A percentile compares a stretch with the other conserved stretches of the same genome.
These are phyloP conservation scores for Capreolus pygargus DNA, from an alignment of 2,113 vertebrate species.

Conservation along the genomic window DNA sequence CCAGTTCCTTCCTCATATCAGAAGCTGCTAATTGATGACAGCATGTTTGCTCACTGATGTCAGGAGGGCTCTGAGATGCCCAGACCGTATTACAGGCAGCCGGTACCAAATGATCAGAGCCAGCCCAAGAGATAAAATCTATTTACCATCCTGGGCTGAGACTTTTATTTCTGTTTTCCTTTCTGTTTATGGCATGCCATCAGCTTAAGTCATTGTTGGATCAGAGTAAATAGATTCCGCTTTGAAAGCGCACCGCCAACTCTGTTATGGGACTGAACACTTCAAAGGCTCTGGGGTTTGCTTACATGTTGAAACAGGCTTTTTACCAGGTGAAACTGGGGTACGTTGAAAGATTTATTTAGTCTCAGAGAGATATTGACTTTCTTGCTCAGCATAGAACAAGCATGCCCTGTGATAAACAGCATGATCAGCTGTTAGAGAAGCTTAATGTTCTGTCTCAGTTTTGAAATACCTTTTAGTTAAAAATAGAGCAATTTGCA, in stretches of 20 bases:
- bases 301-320: not conserved
- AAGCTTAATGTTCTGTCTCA: not conserved
- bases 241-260: not conserved
- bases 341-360: not conserved
- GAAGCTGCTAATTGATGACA: not conserved
- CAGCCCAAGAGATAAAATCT: not conserved
- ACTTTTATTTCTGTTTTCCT: not conserved
- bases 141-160: not conserved
- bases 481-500: constrained; percentile 3
- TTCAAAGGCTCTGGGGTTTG: not conserved
- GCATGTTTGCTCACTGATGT: not conserved
- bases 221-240: not conserved
- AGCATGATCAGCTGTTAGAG: not conserved
- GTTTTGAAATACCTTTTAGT: constrained; percentile 1
- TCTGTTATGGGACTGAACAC: not conserved
- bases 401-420: not conserved
- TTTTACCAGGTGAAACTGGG: not conserved
- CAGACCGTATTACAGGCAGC: not conserved
- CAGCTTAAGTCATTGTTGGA: not conserved
- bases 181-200: not conserved
- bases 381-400: not conserved
- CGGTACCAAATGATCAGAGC: not conserved
- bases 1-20: not conserved
- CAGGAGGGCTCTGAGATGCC: rapidly evolving
- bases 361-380: not conserved